Conservation (phyloP, 2,888 invertebrate genomes). For the Heterodera filipjevi region DNA sequence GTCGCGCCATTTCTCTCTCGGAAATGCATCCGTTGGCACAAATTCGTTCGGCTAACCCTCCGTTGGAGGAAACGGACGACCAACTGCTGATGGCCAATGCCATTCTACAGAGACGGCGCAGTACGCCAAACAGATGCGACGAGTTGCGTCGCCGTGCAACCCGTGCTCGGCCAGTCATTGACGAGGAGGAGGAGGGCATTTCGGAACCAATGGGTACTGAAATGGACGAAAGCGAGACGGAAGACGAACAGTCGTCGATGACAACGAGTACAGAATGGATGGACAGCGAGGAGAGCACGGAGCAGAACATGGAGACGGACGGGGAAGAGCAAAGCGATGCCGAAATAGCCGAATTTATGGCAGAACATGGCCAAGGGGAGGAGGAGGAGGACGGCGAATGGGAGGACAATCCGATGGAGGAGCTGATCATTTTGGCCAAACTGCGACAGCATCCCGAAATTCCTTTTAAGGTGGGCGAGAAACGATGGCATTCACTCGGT, state of each 20-base stretch:
- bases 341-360: constrained; percentile 3
- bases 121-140: constrained; percentile 11
- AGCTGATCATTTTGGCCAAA: constrained; percentile 16
- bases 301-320: not conserved
- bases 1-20: constrained; percentile 27
- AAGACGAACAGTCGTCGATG: not conserved
- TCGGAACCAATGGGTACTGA: not conserved
- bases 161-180: constrained; percentile 4
- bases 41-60: constrained; percentile 27
- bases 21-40: constrained; percentile 36
- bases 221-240: not conserved
- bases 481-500: too few species aligned
- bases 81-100: not conserved
- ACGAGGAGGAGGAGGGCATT: constrained; percentile 25
- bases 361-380: not conserved
- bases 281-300: not conserved
- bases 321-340: constrained; percentile 7
- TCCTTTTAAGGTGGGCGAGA: constrained; percentile 16
- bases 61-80: constrained; percentile 13
- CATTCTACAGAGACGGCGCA: not conserved
- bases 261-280: not conserved
- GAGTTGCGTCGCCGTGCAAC: not conserved
- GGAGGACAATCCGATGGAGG: constrained; percentile 15
- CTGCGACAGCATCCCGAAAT: constrained; percentile 25
- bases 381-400: constrained; percentile 32